Evolutionary conservation across 2,888 invertebrate species (phyloP), one percentile per base, ranked within the genome.

Genomic region (Macrophya alboannulata): DNA sequence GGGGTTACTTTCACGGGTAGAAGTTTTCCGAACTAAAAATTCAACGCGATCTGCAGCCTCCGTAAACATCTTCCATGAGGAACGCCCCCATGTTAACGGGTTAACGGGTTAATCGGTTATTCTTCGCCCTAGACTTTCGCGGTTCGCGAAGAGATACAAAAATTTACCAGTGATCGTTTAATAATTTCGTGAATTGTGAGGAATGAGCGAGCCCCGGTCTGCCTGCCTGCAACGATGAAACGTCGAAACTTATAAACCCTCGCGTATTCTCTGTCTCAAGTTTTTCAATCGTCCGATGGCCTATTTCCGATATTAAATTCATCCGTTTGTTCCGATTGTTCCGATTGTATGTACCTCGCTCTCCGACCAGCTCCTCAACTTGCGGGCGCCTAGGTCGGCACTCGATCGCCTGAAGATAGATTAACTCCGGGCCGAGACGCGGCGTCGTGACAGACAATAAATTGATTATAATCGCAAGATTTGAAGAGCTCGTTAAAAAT

Each of bases 391-490:
- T 21, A 5, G 45, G 72, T 74, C 72, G 72, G 45, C 72, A n/a
- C 72, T 74, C 72, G 72, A 74, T 74, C 72, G 72, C 45, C 4
- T 12, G 25, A 21, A 74, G 72, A 74, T 74, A 74, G 72, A 74
- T 74, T 43, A 74, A 74, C 72, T 74, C 12, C 43, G 72, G 15
- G 21, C 45, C 72, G 45, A 21, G 45, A 45, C 21, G 21, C 45
- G 72, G 72, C 72, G 43, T 45, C 72, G 72, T 74, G 72, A 74
- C 72, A 45, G 72, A 74, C 72, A 74, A 74, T 74, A 74, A 74
- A 74, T 74, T 74, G 43, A 74, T 74, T 74, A 45, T 74, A 74
- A 74, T 74, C 72, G 72, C 72, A n/a, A 45, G 72, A 74, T 74
- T 74, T 74, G 72, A 74, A 21, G 72, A 74, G 72, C 12, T 74